Evolutionary conservation across 2,113 vertebrate species (phyloP), one percentile per base, ranked within the genome.

Genomic region (Apus apus): DNA sequence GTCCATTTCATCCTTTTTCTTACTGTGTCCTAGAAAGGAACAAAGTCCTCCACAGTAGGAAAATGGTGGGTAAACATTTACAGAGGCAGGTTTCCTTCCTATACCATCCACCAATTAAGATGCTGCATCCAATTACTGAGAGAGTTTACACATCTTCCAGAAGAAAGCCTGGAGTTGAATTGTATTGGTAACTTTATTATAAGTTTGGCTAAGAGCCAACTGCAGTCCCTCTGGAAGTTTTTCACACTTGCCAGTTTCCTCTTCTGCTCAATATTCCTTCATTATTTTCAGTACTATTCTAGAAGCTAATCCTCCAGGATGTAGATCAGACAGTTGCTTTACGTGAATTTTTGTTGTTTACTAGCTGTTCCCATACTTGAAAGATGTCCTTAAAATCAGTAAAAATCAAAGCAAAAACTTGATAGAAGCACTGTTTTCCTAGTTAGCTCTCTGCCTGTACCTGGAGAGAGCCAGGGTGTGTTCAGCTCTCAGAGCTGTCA

Each of bases 41-140:
- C 15, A 48, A 72, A 84, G 53, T 15, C 7, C 9, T 67, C 18
- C 50, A 46, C 45, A n/a, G 22, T 3, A 46, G 32, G 20, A 86
- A 86, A 74, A 45, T 14, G 6, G 17, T 48, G 18, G 14, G 21
- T 50, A 86, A 83, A 18, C 5, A 32, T 27, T 46, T 21, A 67
- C 26, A 58, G 53, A 66, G 30, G 16, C 22, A 50, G 2, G 6
- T 48, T 53, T 50, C 32, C 74, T 26, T 65, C 61, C 32, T 29
- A 66, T 54, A 23, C 4, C 45, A 76, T 15, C 8, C 45, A 62
- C n/a, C 40, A 70, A 29, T 0, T 51, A 64, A 81, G 51, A 74
- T 0, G 0, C 32, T 45, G 16, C 23, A 81, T 65, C 23, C 43
- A 71, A 22, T 50, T 64, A 64, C 48, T 4, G 7, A 57, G 38